Conservation (phyloP, 2,888 invertebrate species). For the Lithophane semibrunnea region DNA sequence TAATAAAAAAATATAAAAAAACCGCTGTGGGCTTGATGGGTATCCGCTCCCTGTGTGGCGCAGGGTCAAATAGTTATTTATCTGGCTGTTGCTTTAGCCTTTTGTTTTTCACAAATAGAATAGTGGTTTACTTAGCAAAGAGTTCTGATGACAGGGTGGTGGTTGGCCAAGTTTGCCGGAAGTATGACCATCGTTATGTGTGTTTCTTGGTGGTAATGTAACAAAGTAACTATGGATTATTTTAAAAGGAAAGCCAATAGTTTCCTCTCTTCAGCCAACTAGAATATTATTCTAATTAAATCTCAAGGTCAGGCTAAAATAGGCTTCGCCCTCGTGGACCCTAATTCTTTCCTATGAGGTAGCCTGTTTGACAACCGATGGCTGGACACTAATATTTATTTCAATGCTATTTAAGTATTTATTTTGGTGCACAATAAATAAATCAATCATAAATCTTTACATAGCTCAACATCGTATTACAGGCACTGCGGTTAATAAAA, state of each 20-base stretch:
- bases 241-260: background rate
- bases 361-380: background rate
- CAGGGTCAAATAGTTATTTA: constrained; percentile 34
- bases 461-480: too few species aligned
- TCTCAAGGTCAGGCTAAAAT: background rate
- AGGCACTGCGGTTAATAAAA: background rate
- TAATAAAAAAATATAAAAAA: too few species aligned
- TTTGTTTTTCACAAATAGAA: constrained; percentile 43
- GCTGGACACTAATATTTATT: background rate
- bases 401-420: background rate
- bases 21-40: background rate
- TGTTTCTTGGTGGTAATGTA: background rate
- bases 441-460: background rate
- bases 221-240: background rate
- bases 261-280: background rate
- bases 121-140: constrained; percentile 28
- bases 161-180: background rate
- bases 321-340: too few species aligned
- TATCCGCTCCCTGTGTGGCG: constrained; percentile 5
- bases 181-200: background rate
- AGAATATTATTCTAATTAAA: background rate
- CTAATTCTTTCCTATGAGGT: background rate
- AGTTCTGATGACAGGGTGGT: constrained; percentile 9
- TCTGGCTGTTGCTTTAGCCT: constrained; percentile 33
- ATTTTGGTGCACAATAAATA: too few species aligned